phyloP scores from a whole-genome alignment of 1,140 invertebrate genomes.

The Euura lappo region DNA sequence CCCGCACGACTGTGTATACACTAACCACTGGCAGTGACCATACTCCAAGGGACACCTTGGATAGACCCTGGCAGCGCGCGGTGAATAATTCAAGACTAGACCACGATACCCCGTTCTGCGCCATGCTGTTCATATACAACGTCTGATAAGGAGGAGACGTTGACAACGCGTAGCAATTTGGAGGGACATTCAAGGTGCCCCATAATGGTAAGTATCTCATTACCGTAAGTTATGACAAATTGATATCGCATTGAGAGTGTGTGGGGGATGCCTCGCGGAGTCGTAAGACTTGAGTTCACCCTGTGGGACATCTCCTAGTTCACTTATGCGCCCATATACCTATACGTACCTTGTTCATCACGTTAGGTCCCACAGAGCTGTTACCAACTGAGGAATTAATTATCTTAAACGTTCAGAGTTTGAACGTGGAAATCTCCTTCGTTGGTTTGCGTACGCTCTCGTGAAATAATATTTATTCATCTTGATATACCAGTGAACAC shows the following conservation, averaged over 20 bases:
- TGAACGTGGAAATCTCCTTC: not conserved
- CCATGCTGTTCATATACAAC: slow-evolving; percentile 7
- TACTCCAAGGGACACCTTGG: slow-evolving; percentile 14
- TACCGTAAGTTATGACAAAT: slow-evolving; percentile 43
- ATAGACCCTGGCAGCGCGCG: not conserved
- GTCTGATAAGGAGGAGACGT: slow-evolving; percentile 1
- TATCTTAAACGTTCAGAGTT: slow-evolving; percentile 2
- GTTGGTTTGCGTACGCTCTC: not conserved
- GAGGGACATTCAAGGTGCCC: slow-evolving; percentile 22
- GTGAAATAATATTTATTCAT: slow-evolving; percentile 6
- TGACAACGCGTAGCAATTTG: slow-evolving; percentile 39
- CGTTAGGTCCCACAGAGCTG: not conserved
- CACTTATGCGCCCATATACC: not conserved
- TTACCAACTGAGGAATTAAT: not conserved
- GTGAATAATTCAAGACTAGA: slow-evolving; percentile 43
- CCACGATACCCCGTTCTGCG: not conserved
- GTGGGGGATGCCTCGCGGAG: not conserved
- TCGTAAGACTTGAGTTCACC: not conserved
- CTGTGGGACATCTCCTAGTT: not conserved
- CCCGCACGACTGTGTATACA: slow-evolving; percentile 33
- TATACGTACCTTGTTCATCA: not conserved
- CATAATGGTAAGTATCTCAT: slow-evolving; percentile 49
- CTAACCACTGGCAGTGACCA: slow-evolving; percentile 15
- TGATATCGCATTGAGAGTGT: slow-evolving; percentile 26
- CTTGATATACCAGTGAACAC: not conserved